A percentile compares a stretch with the other conserved stretches of the same genome.
These are phyloP conservation scores for Pedionomus torquatus DNA, from an alignment of 2,113 vertebrate genomes.

Conservation along the genomic window DNA sequence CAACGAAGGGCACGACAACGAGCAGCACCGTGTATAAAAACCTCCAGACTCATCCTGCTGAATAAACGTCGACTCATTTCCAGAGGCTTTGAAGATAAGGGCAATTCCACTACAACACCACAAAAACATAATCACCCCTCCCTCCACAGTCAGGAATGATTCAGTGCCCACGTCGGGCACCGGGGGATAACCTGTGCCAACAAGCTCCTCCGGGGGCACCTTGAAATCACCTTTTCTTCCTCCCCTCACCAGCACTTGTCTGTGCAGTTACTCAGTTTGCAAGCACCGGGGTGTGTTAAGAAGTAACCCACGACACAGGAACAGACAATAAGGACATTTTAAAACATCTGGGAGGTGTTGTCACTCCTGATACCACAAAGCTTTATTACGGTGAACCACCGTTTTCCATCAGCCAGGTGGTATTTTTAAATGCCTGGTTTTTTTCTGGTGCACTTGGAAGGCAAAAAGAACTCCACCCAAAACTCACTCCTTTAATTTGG, in stretches of 20 bases:
- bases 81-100: not conserved
- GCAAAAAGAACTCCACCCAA: not conserved
- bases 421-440: not conserved
- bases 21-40: not conserved
- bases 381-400: not conserved
- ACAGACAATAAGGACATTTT: not conserved
- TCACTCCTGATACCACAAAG: not conserved
- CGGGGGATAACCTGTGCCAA: not conserved
- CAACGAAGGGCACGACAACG: not conserved
- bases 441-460: not conserved
- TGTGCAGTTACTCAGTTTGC: constrained; percentile 3
- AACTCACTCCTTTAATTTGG: not conserved
- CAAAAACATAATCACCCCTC: not conserved
- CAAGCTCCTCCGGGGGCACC: not conserved
- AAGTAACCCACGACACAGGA: not conserved
- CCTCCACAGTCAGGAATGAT: not conserved
- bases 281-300: not conserved
- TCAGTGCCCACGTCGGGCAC: not conserved
- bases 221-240: not conserved
- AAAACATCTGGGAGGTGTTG: not conserved
- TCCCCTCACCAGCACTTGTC: not conserved
- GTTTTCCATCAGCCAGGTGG: not conserved
- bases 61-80: not conserved
- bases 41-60: not conserved
- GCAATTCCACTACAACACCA: not conserved